These are phyloP conservation scores for Pipra filicauda DNA, from an alignment of 2,113 vertebrate species.

Conservation along the genomic window DNA sequence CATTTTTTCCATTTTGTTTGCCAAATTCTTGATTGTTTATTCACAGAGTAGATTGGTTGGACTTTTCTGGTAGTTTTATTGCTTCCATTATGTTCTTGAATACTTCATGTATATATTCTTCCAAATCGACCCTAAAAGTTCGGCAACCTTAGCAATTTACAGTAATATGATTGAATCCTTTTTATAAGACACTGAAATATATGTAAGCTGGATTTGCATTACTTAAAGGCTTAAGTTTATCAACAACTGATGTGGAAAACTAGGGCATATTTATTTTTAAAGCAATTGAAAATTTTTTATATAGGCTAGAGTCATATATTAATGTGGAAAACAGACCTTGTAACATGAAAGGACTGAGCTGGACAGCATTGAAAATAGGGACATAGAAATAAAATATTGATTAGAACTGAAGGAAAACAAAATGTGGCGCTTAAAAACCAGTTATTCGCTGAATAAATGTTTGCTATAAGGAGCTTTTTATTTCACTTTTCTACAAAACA, in stretches of 20 bases:
- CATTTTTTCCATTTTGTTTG: background rate
- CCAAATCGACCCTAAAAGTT: background rate
- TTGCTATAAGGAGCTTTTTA: background rate
- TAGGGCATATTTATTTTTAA: background rate
- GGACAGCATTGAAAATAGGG: background rate
- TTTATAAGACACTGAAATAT: background rate
- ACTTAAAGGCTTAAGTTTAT: background rate
- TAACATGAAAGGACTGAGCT: background rate
- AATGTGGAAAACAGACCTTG: background rate
- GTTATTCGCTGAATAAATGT: background rate
- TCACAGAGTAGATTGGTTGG: background rate
- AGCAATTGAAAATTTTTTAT: background rate
- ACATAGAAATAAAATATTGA: background rate
- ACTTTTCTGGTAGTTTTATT: background rate
- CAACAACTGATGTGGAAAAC: background rate
- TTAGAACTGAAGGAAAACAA: background rate
- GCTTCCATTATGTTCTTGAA: background rate
- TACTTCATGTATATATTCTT: background rate
- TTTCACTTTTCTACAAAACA: background rate
- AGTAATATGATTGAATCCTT: background rate
- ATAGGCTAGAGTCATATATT: background rate
- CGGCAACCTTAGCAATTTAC: background rate
- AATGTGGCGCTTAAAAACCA: background rate
- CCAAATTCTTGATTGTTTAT: background rate
- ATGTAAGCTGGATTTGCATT: background rate